Evolutionary conservation across 92 coral and sea anemone species (phyloP), one percentile per base, ranked within the genome.

Genomic region (Metridium senile): DNA sequence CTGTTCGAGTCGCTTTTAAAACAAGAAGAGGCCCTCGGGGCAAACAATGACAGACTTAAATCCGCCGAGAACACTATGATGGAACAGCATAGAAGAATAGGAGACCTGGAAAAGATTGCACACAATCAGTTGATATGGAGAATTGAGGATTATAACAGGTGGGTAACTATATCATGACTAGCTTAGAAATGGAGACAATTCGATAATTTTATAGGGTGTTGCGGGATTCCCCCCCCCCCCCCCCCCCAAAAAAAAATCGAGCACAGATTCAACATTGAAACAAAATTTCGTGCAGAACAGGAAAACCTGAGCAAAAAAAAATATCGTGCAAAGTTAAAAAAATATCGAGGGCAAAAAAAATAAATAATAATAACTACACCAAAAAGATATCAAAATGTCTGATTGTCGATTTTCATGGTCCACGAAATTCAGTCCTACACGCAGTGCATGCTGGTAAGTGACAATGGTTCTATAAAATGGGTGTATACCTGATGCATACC

Each of bases 61-160:
- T 84, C 80, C 26, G 85, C 83, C 49, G 78, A 70, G 31, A 77
- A 28, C 49, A 20, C 77, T 49, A 83, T 77, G 77, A 33, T 62
- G 16, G 64, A 30, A 34, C 84, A 71, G 33, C 82, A 82, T 29
- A 67, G 62, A 34, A 89, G 95, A 29, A 75, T 90, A 29, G 91
- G 73, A 23, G 91, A 86, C 82, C 77, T 90, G 65, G 95, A 86
- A 62, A 76, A 77, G 34, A 86, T 90, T 35, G 90, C 95, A 10
- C 90, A 83, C 82, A 86, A 82, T 71, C 89, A 82, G 58, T 74
- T 90, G 75, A 79, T 90, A 46, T 90, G 95, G 95, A 70, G 95
- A 62, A 83, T 90, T 56, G 95, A 90, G 46, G 91, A 90, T 53
- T 90, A 90, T 47, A n/a, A 63, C 20, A 71, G 76, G 76, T 74